Evolutionary conservation across 2,797 vertebrate species (phyloP).

Genomic region (Pseudocheirus occidentalis): DNA sequence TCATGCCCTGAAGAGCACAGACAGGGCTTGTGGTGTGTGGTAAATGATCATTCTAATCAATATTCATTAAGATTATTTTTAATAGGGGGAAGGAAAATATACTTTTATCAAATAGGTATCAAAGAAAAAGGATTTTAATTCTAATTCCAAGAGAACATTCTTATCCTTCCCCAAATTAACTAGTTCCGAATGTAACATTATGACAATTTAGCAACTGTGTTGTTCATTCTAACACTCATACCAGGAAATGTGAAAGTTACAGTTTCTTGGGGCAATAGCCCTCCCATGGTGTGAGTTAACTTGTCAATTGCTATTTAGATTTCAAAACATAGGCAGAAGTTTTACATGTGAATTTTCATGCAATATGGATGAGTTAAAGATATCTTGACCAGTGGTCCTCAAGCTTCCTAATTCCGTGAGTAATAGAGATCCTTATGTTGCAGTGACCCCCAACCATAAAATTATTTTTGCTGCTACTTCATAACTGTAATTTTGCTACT

Average conservation of each 20-base stretch:
- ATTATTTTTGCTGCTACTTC: too few species aligned
- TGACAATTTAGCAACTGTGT: background rate
- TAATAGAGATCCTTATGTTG: too few species aligned
- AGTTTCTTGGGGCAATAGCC: background rate
- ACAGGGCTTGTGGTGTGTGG: background rate
- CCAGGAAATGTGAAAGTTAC: slow-evolving; percentile 2
- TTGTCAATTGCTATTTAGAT: slow-evolving; percentile 1
- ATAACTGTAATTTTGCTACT: too few species aligned
- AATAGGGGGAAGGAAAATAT: slow-evolving; percentile 24
- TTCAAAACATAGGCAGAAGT: slow-evolving; percentile 29
- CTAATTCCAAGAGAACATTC: slow-evolving; percentile 9
- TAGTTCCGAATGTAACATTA: slow-evolving; percentile 42
- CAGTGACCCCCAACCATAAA: too few species aligned
- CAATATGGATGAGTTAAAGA: slow-evolving; percentile 41
- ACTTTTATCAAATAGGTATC: slow-evolving; percentile 39
- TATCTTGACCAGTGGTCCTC: background rate
- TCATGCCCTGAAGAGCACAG: slow-evolving; percentile 12
- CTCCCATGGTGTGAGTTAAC: slow-evolving; percentile 1
- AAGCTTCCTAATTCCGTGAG: too few species aligned
- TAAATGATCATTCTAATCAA: slow-evolving; percentile 27
- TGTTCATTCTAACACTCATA: slow-evolving; percentile 19
- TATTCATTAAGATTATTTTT: slow-evolving; percentile 46
- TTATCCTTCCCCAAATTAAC: slow-evolving; percentile 34
- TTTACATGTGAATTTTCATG: slow-evolving; percentile 22
- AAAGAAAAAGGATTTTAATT: background rate